These are phyloP conservation scores for Archocentrus centrarchus DNA, from an alignment of 2,113 vertebrate species.

Conservation along the genomic window DNA sequence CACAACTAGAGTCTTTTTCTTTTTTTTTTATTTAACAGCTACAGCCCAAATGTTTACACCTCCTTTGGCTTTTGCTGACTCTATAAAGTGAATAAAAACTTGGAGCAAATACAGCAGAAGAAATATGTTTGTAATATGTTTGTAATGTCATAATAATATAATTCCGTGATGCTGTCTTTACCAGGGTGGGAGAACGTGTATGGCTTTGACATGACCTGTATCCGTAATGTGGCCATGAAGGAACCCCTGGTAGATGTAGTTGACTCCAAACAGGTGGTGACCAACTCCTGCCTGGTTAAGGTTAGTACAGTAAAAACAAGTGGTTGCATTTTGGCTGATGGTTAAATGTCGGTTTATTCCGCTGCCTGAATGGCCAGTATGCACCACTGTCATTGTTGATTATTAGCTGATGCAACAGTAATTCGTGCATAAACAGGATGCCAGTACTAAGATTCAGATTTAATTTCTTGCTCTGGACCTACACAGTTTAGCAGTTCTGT, in stretches of 20 bases:
- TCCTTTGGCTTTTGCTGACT: not conserved
- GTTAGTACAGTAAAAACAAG: constrained; percentile 76
- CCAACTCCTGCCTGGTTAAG: constrained; percentile 97
- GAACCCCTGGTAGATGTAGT: constrained; percentile 97
- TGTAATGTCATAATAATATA: not conserved
- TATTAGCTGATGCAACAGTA: not conserved
- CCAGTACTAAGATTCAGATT: not conserved
- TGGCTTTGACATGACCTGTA: constrained; percentile 99
- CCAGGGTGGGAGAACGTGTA: constrained; percentile 99
- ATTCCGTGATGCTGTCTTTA: constrained; percentile 27
- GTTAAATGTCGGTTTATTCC: not conserved
- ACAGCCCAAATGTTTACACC: not conserved
- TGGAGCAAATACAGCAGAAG: not conserved
- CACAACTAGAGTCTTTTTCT: not conserved
- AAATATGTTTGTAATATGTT: not conserved
- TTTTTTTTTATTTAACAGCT: not conserved
- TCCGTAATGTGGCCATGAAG: constrained; percentile 96
- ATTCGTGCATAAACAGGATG: not conserved
- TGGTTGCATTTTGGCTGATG: not conserved
- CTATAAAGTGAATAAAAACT: not conserved
- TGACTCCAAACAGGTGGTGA: constrained; percentile 98
- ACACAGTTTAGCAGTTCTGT: not conserved
- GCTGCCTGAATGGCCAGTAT: not conserved
- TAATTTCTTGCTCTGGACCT: not conserved
- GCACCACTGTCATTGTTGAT: not conserved